These are phyloP conservation scores for Xylocampa areola DNA, from an alignment of 2,888 invertebrate species.

Conservation along the genomic window DNA sequence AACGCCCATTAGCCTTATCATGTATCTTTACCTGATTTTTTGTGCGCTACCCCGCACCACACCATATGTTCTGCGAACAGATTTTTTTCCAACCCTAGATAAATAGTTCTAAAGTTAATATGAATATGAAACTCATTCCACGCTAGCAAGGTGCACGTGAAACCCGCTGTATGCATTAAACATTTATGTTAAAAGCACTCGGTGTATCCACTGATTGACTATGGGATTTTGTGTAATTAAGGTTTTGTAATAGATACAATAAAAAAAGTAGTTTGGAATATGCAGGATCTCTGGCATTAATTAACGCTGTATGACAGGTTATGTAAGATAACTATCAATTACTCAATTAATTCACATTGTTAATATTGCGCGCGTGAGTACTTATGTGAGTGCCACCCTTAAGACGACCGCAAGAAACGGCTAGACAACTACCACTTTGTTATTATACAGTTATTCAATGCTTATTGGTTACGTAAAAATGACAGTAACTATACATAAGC, in stretches of 20 bases:
- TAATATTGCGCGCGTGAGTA: conserved; percentile 14
- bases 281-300: conserved; percentile 23
- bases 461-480: conserved; percentile 21
- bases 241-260: conserved; percentile 46
- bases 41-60: conserved; percentile 58
- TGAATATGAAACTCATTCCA: conserved; percentile 43
- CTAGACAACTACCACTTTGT: conserved; percentile 2
- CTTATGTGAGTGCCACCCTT: too few species aligned
- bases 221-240: conserved; percentile 66
- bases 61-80: conserved; percentile 61
- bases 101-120: conserved; percentile 44
- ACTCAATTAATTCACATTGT: conserved; percentile 50
- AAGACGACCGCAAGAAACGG: conserved; percentile 17
- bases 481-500: conserved; percentile 2
- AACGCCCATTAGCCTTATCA: conserved; percentile 62
- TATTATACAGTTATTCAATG: conserved; percentile 3
- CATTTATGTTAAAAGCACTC: conserved; percentile 56
- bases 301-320: conserved; percentile 42
- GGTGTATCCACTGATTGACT: conserved; percentile 52
- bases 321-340: conserved; percentile 41
- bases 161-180: conserved; percentile 58
- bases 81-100: conserved; percentile 46
- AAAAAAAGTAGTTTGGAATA: conserved; percentile 44
- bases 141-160: conserved; percentile 35
- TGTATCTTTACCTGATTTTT: conserved; percentile 78